phyloP scores from a whole-genome alignment of 2,113 vertebrate genomes.

The Xiphorhynchus elegans region DNA sequence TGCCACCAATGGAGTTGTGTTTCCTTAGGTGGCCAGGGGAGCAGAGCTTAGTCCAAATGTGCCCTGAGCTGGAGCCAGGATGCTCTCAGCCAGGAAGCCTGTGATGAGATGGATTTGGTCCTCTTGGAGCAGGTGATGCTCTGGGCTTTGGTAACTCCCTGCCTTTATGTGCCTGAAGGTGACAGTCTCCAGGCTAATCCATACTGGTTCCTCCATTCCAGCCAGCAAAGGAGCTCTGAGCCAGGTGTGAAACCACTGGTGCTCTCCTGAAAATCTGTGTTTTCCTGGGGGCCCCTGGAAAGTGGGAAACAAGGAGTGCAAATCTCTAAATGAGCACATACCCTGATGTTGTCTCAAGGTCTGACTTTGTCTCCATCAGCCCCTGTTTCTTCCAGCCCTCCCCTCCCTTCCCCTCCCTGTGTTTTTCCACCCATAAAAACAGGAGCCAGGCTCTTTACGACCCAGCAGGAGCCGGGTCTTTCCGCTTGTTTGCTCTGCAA shows the following conservation, averaged over 20 bases:
- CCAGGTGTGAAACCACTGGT: background rate
- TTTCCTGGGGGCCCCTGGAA: background rate
- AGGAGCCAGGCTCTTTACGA: constrained; percentile 6
- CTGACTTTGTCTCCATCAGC: background rate
- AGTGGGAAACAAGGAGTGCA: background rate
- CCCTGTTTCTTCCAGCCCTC: background rate
- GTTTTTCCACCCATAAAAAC: constrained; percentile 25
- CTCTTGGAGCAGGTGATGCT: background rate
- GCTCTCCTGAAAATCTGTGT: background rate
- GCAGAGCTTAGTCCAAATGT: background rate
- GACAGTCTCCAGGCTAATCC: background rate
- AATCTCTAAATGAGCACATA: background rate
- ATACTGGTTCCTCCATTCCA: background rate
- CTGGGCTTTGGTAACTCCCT: background rate
- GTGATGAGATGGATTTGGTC: background rate
- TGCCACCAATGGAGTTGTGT: background rate
- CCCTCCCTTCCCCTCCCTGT: background rate
- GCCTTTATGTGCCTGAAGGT: background rate
- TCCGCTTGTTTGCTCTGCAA: background rate
- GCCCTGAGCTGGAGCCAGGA: background rate
- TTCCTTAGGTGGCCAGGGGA: background rate
- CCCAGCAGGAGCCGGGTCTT: background rate
- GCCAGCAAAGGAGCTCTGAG: background rate
- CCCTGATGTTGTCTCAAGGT: fast-evolving
- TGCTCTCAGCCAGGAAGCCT: no score